phyloP scores from a whole-genome alignment of 2,888 invertebrate genomes.

The Eucera pruinosa region DNA sequence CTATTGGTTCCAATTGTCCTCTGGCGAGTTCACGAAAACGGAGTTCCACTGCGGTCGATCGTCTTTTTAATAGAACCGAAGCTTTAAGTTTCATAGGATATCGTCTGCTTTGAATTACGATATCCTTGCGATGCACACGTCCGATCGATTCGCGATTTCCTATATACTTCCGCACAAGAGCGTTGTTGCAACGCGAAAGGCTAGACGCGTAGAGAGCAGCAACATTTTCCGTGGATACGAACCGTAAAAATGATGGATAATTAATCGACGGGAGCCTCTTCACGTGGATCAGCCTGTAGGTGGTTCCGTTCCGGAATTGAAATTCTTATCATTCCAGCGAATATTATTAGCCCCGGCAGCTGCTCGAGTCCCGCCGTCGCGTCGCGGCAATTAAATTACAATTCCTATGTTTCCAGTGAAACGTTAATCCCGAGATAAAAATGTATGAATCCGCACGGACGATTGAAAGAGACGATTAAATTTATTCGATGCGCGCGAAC shows the following conservation, averaged over 20 bases:
- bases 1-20: too few species aligned
- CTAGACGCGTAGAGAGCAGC: not conserved
- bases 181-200: too few species aligned
- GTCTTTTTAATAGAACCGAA: too few species aligned
- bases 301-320: not conserved
- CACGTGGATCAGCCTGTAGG: not conserved
- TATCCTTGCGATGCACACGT: too few species aligned
- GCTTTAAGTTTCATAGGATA: too few species aligned
- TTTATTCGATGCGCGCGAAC: slow-evolving; percentile 20
- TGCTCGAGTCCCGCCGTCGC: not conserved
- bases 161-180: too few species aligned
- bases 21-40: too few species aligned
- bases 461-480: slow-evolving; percentile 35
- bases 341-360: slow-evolving; percentile 18
- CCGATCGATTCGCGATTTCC: too few species aligned
- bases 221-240: not conserved
- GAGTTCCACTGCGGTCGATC: too few species aligned
- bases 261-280: not conserved
- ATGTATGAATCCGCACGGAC: not conserved
- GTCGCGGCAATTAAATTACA: slow-evolving; percentile 29
- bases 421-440: slow-evolving; percentile 29
- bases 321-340: slow-evolving; percentile 36
- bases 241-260: not conserved
- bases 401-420: not conserved
- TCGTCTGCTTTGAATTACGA: not conserved